Evolutionary conservation across 2,888 invertebrate genomes (phyloP), one percentile per base, ranked within the genome.

Genomic region (Drosophila rubida): DNA sequence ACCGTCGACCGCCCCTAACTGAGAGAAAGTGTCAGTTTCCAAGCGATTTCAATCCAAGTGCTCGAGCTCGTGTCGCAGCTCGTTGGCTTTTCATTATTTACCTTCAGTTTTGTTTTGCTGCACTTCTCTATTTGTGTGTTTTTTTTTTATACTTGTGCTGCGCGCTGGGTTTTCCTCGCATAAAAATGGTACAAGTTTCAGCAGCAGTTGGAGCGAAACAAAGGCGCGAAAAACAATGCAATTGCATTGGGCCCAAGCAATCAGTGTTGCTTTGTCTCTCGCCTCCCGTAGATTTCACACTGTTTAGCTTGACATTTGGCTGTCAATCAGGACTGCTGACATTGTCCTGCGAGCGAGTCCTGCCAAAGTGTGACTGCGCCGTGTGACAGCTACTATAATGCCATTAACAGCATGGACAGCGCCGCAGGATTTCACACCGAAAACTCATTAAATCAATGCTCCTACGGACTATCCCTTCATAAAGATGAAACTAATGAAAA

Each of bases 221-320:
- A 82, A 80, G 80, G 68, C 65, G 72, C 66, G 78, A 79, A 75
- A 75, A 80, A 85, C 85, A 81, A 81, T 84, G 80, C 79, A 44
- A 65, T 41, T 59, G 62, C 78, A 85, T 70, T 85, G 80, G 73
- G 82, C 75, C 72, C 61, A 85, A 82, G 78, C 81, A 82, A 82
- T 82, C 81, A 82, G 86, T 70, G 86, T 44, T 61, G 75, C 81
- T 80, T 82, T 82, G 80, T 82, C 63, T 65, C 62, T 64, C 51
- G 41, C n/a, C n/a, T 67, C 69, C 69, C 42, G 60, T 63, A 65
- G 78, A 85, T 82, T 82, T 82, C 86, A 82, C 80, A 82, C 82
- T 80, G 83, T 82, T 82, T 80, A 78, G 81, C 86, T 82, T 85
- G 86, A 82, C 81, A 85, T 82, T 82, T 82, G 86, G 70, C 81